Evolutionary conservation across 92 coral and sea anemone genomes (phyloP), one percentile per base, ranked within the genome.

Genomic region (Actinostola sp.): DNA sequence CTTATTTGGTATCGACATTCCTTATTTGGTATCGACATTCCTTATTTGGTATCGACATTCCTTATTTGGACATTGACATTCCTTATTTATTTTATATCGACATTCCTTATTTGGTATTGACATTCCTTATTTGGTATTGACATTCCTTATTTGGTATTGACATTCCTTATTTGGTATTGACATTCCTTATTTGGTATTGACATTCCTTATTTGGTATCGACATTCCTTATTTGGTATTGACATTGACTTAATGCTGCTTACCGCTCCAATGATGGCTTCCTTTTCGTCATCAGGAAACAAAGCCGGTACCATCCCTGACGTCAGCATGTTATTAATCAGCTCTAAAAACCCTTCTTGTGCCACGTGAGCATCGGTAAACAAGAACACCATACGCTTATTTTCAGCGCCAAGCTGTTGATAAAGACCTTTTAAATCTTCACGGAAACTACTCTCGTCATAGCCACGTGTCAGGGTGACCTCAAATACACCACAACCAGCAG

Each of bases 221-320:
- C 8, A 39, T 7, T 39, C 14, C 45, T 39, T n/a, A n/a, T n/a
- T n/a, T n/a, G n/a, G n/a, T n/a, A n/a, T n/a, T n/a, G n/a, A 36
- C 24, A 53, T 15, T 32, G 6, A 8, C 54, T 2, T 3, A 3
- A 23, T 3, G 54, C 13, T 21, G 23, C 63, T 70, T 67, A 94
- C 98, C 97, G 87, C 88, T 14, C 80, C 97, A 30, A 94, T 92
- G 63, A 94, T 94, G 48, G 77, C 92, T 79, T 94, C 98, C 77
- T 94, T 94, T 50, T 94, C 98, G 34, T 94, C 98, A 50, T 94
- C 98, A 2, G 99, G 89, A 51, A 91, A 95, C 32, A 95, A 81
- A 20, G 99, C 99, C 17, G 99, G 99, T 6, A 95, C 99, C 97
- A 95, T 95, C 12, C 99, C 99, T 38, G 99, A 95, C 19, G 99